A percentile compares a stretch with the other conserved stretches of the same genome.
phyloP scores from a whole-genome alignment of 2,113 vertebrate genomes.

The Limnothrissa miodon region DNA sequence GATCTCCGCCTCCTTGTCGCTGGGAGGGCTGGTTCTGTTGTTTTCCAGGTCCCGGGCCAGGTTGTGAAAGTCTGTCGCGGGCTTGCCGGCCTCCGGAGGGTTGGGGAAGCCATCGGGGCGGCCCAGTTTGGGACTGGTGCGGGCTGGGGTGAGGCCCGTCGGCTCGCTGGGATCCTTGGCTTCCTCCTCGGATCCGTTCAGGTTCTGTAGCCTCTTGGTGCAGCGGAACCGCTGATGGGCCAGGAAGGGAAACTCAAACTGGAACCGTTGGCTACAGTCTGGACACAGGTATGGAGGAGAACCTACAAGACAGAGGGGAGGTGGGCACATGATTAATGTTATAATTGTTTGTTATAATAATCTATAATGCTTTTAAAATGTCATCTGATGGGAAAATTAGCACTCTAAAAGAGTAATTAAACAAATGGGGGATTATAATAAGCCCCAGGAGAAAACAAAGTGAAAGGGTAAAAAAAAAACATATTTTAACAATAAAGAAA shows the following conservation, averaged over 20 bases:
- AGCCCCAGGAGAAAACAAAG: too few species aligned
- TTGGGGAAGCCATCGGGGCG: slow-evolving; percentile 63
- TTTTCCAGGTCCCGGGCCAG: slow-evolving; percentile 91
- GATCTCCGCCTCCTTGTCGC: slow-evolving; percentile 74
- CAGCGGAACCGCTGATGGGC: slow-evolving; percentile 94
- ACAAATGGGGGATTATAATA: too few species aligned
- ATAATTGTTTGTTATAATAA: not conserved
- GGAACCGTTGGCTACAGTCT: slow-evolving; percentile 94
- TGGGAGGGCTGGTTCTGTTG: slow-evolving; percentile 69
- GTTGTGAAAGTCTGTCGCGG: slow-evolving; percentile 95
- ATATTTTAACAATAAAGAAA: too few species aligned
- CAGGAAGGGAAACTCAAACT: slow-evolving; percentile 92
- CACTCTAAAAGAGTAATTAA: too few species aligned
- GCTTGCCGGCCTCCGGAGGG: slow-evolving; percentile 72
- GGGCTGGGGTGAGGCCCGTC: slow-evolving; percentile 56
- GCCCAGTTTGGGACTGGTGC: slow-evolving; percentile 70
- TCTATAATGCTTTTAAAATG: not conserved
- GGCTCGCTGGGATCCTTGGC: slow-evolving; percentile 62
- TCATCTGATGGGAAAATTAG: too few species aligned
- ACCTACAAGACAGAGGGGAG: slow-evolving; percentile 60
- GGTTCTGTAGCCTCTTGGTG: slow-evolving; percentile 83
- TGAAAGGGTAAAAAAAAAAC: too few species aligned
- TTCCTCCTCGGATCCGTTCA: slow-evolving; percentile 68
- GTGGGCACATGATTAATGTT: not conserved
- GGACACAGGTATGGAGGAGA: slow-evolving; percentile 81